Base-by-base conservation (phyloP, 2,888 invertebrate genomes). In the Archaeoteleia sp. region DNA sequence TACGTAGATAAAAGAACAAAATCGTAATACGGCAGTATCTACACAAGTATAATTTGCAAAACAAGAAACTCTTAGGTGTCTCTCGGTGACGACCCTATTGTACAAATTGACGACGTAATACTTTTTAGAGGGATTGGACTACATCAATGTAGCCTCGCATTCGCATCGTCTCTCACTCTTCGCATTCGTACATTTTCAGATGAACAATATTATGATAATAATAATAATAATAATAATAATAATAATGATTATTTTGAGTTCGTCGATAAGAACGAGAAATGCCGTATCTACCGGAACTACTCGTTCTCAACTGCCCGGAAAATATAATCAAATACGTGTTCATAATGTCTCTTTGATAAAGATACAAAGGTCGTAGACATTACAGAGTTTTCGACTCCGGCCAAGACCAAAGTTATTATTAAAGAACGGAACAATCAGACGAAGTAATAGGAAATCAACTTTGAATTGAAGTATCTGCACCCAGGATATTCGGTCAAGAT, bases 71-170 rank as follows among this genome's bases (percentile, higher is more conserved):
- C 45, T 34, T 25, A 48, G 48, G 54, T n/a, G 58, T 62, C 65
- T 58, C 61, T 58, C 54, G 70, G 72, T 70, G 70, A 74, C 69
- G 78, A 76, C 73, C 74, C 75, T 81, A 83, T 82, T 77, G 69
- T 82, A 83, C 83, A 83, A 79, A 75, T 81, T 75, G 76, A 78
- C 76, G 76, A 78, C 76, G 80, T 83, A 84, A 83, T 83, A 83
- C 83, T 83, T 83, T 76, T 74, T 68, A 78, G 74, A 72, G 75
- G 78, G 75, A 75, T 78, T 75, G 79, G 76, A 81, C 72, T 77
- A 67, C 66, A 8, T 61, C 68, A 57, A 48, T n/a, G 42, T 67
- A 66, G 62, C 69, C 57, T 69, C 37, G 54, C 53, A 51, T 32
- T 61, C 69, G 55, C 55, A 42, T 48, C 62, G 14, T 48, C 27